Evolutionary conservation across 2,797 vertebrate genomes (phyloP).

Genomic region (Hippoglossus hippoglossus): DNA sequence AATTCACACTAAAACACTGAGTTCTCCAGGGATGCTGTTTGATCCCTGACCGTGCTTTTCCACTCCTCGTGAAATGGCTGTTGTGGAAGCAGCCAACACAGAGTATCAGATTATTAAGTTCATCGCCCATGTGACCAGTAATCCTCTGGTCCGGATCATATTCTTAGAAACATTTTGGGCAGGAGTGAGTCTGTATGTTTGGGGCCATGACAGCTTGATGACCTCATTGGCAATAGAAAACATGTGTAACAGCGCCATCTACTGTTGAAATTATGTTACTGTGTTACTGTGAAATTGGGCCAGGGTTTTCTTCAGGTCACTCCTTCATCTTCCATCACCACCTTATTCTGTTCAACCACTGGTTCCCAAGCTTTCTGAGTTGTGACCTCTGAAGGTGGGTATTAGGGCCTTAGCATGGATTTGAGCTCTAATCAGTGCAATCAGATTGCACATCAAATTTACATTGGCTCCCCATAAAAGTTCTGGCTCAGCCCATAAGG

Average conservation of each 20-base stretch:
- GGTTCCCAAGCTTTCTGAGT: background rate
- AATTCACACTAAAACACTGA: conserved; percentile 6
- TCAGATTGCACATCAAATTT: too few species aligned
- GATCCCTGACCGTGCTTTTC: background rate
- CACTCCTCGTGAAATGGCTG: conserved; percentile 10
- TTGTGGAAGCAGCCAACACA: background rate
- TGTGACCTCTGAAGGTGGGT: background rate
- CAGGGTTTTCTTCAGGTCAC: background rate
- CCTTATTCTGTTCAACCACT: background rate
- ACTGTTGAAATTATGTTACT: conserved; percentile 31
- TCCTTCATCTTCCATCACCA: background rate
- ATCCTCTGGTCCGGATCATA: background rate
- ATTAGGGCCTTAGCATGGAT: background rate
- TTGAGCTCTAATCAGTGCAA: background rate
- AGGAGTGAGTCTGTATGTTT: background rate
- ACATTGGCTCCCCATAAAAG: too few species aligned
- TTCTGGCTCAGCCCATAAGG: too few species aligned
- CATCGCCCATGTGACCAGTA: conserved; percentile 10
- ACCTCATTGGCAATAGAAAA: conserved; percentile 10
- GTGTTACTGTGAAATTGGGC: too few species aligned
- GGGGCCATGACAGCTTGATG: background rate
- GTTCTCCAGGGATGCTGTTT: conserved; percentile 12
- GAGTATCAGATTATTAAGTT: conserved; percentile 19
- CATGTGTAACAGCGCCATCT: conserved; percentile 57
- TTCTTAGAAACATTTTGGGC: conserved; percentile 3